Conservation (phyloP, 2,113 vertebrate genomes). For the Gavialis gangeticus region DNA sequence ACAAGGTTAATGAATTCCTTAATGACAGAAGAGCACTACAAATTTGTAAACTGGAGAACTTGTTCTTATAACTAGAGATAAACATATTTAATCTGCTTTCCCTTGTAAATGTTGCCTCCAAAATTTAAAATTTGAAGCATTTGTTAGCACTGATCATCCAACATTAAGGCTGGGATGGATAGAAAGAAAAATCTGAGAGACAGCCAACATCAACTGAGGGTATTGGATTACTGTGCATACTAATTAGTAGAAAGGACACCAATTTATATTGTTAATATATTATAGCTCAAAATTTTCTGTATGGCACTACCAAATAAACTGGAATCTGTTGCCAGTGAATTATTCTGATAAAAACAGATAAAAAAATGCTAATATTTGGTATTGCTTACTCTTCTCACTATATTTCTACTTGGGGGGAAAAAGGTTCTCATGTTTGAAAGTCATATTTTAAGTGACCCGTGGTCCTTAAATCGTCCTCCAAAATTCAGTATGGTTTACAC, state of each 20-base stretch:
- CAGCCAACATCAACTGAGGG: not conserved
- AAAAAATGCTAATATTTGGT: not conserved
- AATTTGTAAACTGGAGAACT: not conserved
- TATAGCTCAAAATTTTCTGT: not conserved
- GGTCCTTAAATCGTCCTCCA: not conserved
- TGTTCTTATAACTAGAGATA: not conserved
- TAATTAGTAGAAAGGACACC: slow-evolving; percentile 3
- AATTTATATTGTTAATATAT: not conserved
- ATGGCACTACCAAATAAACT: not conserved
- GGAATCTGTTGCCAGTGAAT: not conserved
- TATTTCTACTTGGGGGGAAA: not conserved
- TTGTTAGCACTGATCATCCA: slow-evolving; percentile 48
- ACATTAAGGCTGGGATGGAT: not conserved
- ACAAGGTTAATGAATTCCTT: slow-evolving; percentile 29
- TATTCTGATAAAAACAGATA: not conserved
- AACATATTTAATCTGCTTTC: not conserved
- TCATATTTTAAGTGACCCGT: not conserved
- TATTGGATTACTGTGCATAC: not conserved
- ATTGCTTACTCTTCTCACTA: not conserved
- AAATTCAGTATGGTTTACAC: not conserved
- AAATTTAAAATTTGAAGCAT: slow-evolving; percentile 20
- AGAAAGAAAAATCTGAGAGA: not conserved
- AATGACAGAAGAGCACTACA: slow-evolving; percentile 33
- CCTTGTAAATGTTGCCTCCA: not conserved
- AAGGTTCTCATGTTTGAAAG: not conserved